phyloP scores from a whole-genome alignment of 1,140 invertebrate genomes.

The Saccostrea echinata region DNA sequence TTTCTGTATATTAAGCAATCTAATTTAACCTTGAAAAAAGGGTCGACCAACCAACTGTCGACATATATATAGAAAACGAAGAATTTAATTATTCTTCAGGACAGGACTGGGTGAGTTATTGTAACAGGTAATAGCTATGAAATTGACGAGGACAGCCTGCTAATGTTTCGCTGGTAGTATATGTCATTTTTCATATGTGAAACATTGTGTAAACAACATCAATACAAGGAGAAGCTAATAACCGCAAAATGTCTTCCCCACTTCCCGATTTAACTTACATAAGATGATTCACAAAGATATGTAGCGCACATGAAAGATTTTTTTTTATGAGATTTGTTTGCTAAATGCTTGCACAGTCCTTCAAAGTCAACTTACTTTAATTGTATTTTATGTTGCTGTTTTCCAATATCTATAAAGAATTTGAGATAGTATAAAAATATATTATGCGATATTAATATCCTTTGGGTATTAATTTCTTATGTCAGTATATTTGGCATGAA shows the following conservation, averaged over 20 bases:
- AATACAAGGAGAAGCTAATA: not conserved
- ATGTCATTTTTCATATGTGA: conserved; percentile 14
- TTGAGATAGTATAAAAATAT: no score
- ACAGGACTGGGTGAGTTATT: not conserved
- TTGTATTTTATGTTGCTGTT: no score
- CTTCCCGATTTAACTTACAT: not conserved
- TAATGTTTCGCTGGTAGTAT: not conserved
- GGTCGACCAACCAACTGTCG: not conserved
- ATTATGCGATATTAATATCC: no score
- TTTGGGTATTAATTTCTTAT: no score
- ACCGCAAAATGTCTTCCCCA: not conserved
- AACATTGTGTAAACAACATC: not conserved
- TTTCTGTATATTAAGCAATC: not conserved
- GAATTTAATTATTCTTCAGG: conserved; percentile 3
- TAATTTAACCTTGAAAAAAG: not conserved
- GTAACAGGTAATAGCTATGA: not conserved
- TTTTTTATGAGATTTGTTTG: no score
- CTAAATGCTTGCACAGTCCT: no score
- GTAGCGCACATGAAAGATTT: no score
- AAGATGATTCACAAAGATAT: not conserved
- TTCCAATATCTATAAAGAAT: no score
- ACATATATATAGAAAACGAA: not conserved
- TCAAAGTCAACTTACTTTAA: no score
- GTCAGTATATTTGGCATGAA: no score
- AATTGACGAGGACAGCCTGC: not conserved